A percentile compares a stretch with the other conserved stretches of the same genome.
These are phyloP conservation scores for Syngnathus rostellatus DNA, from an alignment of 2,797 vertebrate species.

Conservation along the genomic window DNA sequence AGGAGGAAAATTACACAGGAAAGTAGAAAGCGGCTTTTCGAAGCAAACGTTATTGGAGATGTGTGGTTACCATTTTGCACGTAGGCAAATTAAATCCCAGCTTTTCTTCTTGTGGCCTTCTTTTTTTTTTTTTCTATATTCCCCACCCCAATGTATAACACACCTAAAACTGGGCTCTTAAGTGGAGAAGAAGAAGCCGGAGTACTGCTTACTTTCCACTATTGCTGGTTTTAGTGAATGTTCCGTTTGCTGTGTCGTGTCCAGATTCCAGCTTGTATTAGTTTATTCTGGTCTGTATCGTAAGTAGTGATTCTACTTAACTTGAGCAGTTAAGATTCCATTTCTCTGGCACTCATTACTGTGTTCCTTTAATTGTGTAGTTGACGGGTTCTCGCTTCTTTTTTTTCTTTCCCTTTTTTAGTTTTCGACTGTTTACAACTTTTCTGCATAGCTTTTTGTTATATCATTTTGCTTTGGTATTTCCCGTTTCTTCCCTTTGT, in stretches of 20 bases:
- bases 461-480: too few relatives aligned
- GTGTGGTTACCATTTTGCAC: not conserved
- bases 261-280: not conserved
- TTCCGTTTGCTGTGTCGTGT: not conserved
- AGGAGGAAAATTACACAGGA: conserved; percentile 17
- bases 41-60: conserved; percentile 10
- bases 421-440: too few relatives aligned
- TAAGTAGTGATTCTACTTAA: too few relatives aligned
- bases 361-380: too few relatives aligned
- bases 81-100: not conserved
- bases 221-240: not conserved
- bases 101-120: not conserved
- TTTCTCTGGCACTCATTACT: too few relatives aligned
- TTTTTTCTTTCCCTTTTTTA: too few relatives aligned
- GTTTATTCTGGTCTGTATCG: too few relatives aligned
- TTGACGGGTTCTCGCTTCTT: too few relatives aligned
- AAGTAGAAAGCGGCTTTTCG: conserved; percentile 32
- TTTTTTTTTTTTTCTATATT: too few relatives aligned
- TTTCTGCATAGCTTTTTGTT: too few relatives aligned
- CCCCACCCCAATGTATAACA: not conserved
- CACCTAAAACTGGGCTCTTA: not conserved
- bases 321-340: too few relatives aligned
- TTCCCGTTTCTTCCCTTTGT: too few relatives aligned
- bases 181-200: not conserved
- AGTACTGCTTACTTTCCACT: not conserved